Evolutionary conservation across 1,140 invertebrate species (phyloP).

Genomic region (Onthophagus taurus): DNA sequence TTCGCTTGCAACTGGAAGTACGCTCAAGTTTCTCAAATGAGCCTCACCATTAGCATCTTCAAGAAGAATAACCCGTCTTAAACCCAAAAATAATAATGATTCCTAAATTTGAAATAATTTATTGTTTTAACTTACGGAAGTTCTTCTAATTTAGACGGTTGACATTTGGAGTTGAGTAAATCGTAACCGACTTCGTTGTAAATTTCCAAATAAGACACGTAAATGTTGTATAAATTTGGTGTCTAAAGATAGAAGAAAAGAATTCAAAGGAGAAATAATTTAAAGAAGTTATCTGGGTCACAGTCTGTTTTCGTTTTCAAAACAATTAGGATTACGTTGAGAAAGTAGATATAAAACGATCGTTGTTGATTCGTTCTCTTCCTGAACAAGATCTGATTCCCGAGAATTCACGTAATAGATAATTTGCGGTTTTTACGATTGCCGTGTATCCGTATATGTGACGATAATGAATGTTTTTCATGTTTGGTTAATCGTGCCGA

Average conservation of each 20-base stretch:
- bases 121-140: constrained; percentile 39
- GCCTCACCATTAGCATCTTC: constrained; percentile 51
- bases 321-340: too few species aligned
- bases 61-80: constrained; percentile 45
- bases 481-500: too few species aligned
- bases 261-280: neutral
- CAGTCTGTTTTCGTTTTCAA: too few species aligned
- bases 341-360: too few species aligned
- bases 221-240: constrained; percentile 14
- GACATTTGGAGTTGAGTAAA: constrained; percentile 46
- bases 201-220: constrained; percentile 46
- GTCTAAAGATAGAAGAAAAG: neutral
- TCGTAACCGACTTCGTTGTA: constrained; percentile 54
- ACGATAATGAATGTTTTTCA: too few species aligned
- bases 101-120: neutral
- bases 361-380: too few species aligned
- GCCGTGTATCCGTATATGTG: too few species aligned
- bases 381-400: too few species aligned
- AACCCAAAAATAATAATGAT: constrained; percentile 15
- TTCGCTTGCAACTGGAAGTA: constrained; percentile 46
- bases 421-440: too few species aligned
- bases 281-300: too few species aligned
- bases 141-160: constrained; percentile 44
- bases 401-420: too few species aligned
- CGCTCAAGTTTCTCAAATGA: constrained; percentile 51